Evolutionary conservation across 2,888 invertebrate genomes (phyloP).

Genomic region (Synanthedon vespiformis): DNA sequence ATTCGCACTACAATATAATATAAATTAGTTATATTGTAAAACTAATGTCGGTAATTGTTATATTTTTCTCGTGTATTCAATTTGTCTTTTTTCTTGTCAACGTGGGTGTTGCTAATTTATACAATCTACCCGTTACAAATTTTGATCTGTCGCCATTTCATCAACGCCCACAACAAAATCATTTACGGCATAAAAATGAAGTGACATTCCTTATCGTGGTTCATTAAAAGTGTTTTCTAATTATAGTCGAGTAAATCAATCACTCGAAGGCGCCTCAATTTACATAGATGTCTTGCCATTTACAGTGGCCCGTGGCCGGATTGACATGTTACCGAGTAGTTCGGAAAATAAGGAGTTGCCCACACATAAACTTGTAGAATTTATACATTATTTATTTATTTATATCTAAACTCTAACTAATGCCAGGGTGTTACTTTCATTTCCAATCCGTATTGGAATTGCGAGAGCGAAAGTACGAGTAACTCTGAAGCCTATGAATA

Average conservation of each 20-base stretch:
- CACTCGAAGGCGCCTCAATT: slow-evolving; percentile 21
- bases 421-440: no score
- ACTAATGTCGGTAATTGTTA: no score
- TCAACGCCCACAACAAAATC: neutral
- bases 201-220: neutral
- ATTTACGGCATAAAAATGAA: neutral
- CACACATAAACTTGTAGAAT: no score
- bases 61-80: neutral
- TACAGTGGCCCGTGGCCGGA: neutral
- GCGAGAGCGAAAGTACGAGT: no score
- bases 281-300: slow-evolving; percentile 15
- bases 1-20: no score
- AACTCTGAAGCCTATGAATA: no score
- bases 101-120: neutral
- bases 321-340: neutral
- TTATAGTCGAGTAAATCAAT: slow-evolving; percentile 15
- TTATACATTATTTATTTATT: no score
- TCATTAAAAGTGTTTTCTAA: slow-evolving; percentile 19
- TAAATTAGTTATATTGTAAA: no score
- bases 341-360: no score
- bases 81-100: neutral
- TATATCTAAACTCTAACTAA: no score
- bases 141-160: neutral
- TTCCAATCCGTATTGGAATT: no score
- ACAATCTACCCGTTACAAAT: neutral